Conservation (phyloP, 2,888 invertebrate species). For the Drosophila fungiperda region DNA sequence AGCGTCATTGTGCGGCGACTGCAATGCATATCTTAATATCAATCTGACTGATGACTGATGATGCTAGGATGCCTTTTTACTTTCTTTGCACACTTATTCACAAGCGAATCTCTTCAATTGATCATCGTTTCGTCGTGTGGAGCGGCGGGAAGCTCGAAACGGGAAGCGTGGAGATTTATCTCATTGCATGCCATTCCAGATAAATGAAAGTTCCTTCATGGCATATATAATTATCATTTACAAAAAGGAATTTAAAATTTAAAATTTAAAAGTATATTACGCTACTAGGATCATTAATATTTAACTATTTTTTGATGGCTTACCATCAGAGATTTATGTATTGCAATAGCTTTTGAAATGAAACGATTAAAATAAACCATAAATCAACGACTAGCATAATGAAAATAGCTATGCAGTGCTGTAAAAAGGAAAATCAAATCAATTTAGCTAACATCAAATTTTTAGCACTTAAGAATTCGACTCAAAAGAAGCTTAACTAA, state of each 20-base stretch:
- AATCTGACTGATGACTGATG: constrained; percentile 62
- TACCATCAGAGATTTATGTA: neutral
- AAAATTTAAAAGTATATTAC: neutral
- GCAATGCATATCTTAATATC: constrained; percentile 58
- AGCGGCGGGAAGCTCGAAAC: neutral
- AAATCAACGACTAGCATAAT: neutral
- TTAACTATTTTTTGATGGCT: neutral
- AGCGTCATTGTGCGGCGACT: constrained; percentile 28
- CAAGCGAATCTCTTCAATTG: constrained; percentile 45
- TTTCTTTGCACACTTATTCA: constrained; percentile 35
- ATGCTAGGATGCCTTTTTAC: constrained; percentile 50
- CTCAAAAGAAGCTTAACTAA: neutral
- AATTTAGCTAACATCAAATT: neutral
- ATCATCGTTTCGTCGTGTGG: constrained; percentile 20
- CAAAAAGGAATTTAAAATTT: constrained; percentile 13
- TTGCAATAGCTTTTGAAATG: neutral
- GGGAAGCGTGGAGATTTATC: constrained; percentile 9
- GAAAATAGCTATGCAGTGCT: neutral
- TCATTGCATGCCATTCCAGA: constrained; percentile 38
- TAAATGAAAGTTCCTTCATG: constrained; percentile 51
- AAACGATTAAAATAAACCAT: neutral
- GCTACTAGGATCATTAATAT: neutral
- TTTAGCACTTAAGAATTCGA: neutral
- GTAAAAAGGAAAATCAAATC: neutral
- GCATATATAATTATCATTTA: constrained; percentile 5